Percentiles rank a stretch among this genome's conserved stretches.
These are phyloP conservation scores for Philaethria dido DNA, from an alignment of 2,888 invertebrate species.

Conservation along the genomic window DNA sequence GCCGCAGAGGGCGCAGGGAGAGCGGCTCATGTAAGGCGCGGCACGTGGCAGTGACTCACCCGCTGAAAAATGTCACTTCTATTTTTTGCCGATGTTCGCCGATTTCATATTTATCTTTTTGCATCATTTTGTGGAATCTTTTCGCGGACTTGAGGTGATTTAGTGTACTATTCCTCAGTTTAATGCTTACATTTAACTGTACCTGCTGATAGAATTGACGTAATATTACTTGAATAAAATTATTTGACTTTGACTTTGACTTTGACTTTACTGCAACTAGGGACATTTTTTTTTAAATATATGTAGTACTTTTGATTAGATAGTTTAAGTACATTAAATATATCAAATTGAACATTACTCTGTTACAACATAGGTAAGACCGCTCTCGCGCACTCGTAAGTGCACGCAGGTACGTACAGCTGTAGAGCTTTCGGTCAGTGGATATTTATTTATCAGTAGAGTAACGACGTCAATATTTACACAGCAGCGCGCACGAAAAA, in stretches of 20 bases:
- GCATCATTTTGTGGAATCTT: background rate
- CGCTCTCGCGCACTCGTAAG: too few relatives aligned
- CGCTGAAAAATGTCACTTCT: background rate
- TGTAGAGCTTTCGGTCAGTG: background rate
- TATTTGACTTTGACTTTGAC: too few relatives aligned
- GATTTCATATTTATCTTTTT: background rate
- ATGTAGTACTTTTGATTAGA: too few relatives aligned
- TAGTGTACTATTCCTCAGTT: too few relatives aligned
- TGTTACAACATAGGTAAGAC: background rate
- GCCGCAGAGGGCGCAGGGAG: conserved; percentile 13
- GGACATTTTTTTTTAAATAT: too few relatives aligned
- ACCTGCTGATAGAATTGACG: too few relatives aligned
- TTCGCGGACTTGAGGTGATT: background rate
- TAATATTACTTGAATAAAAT: too few relatives aligned
- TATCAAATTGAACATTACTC: too few relatives aligned
- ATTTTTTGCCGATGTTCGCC: background rate
- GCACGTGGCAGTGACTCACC: conserved; percentile 25
- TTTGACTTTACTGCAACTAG: too few relatives aligned
- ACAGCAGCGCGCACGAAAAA: conserved; percentile 22
- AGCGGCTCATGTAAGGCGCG: background rate
- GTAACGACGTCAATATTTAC: conserved; percentile 24
- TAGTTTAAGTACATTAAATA: background rate
- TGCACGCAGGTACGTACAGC: background rate
- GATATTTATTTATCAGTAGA: conserved; percentile 22
- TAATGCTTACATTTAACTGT: too few relatives aligned